Conservation (phyloP, 2,797 vertebrate species). For the Basileuterus tristriatus region DNA sequence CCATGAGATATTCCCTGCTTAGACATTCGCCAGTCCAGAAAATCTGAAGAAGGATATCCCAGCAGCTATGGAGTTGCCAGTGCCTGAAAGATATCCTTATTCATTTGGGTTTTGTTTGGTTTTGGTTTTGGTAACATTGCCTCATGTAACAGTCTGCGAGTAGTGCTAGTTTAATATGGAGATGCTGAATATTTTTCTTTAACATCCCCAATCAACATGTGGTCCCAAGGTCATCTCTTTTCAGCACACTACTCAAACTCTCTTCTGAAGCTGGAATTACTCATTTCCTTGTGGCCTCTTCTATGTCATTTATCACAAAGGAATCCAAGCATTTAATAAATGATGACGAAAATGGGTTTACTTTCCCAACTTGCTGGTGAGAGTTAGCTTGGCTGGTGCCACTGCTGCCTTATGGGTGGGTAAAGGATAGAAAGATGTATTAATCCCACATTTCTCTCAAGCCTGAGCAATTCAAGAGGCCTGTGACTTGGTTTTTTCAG, state of each 20-base stretch:
- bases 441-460: not conserved
- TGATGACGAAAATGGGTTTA: conserved; percentile 21
- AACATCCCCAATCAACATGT: not conserved
- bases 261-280: conserved; percentile 4
- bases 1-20: not conserved
- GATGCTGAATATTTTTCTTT: not conserved
- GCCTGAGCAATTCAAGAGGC: not conserved
- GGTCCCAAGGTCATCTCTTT: conserved; percentile 6
- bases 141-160: not conserved
- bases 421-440: not conserved
- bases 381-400: not conserved
- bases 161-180: not conserved
- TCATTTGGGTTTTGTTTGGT: not conserved
- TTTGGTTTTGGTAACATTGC: not conserved
- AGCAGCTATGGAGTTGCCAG: not conserved
- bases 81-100: not conserved
- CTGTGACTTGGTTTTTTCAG: not conserved
- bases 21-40: not conserved
- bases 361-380: conserved; percentile 2
- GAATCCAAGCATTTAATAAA: conserved; percentile 28
- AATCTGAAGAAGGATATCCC: not conserved
- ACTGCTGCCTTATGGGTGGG: not conserved
- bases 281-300: conserved; percentile 9
- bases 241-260: conserved; percentile 19
- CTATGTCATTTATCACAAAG: conserved; percentile 24